These are phyloP conservation scores for Otocyon megalotis DNA, from an alignment of 2,113 vertebrate species.

Conservation along the genomic window DNA sequence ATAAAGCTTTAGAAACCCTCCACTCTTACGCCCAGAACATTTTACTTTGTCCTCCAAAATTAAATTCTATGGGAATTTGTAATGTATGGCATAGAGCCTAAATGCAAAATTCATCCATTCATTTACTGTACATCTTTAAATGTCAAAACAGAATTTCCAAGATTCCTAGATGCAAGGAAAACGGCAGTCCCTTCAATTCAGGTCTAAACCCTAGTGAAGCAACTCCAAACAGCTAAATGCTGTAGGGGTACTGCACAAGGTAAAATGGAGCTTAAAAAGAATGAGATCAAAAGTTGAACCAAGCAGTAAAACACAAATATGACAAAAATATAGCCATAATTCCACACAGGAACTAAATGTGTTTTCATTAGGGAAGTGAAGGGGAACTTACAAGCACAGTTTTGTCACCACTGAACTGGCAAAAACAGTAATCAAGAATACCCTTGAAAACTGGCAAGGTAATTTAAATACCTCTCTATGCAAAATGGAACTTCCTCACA, in stretches of 20 bases:
- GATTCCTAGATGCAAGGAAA: constrained; percentile 34
- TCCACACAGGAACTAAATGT: background rate
- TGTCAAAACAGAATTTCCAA: constrained; percentile 21
- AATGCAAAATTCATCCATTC: background rate
- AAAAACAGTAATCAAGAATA: constrained; percentile 12
- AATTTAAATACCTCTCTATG: background rate
- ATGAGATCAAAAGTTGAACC: background rate
- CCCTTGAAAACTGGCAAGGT: background rate
- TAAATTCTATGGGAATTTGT: constrained; percentile 20
- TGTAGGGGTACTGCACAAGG: background rate
- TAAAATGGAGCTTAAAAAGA: background rate
- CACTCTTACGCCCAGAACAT: background rate
- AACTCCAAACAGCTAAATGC: background rate
- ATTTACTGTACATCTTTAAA: background rate
- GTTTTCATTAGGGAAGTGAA: background rate
- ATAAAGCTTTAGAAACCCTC: background rate
- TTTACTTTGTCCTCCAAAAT: background rate
- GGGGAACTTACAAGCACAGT: background rate
- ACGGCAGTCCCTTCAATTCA: background rate
- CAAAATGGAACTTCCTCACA: constrained; percentile 45
- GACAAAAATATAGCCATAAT: constrained; percentile 15
- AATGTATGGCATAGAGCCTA: background rate
- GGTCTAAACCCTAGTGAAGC: background rate
- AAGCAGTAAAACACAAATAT: background rate
- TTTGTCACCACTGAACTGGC: background rate